Percentiles rank a stretch among this genome's conserved stretches.
These are phyloP conservation scores for Anabas testudineus DNA, from an alignment of 2,797 vertebrate species.

Conservation along the genomic window DNA sequence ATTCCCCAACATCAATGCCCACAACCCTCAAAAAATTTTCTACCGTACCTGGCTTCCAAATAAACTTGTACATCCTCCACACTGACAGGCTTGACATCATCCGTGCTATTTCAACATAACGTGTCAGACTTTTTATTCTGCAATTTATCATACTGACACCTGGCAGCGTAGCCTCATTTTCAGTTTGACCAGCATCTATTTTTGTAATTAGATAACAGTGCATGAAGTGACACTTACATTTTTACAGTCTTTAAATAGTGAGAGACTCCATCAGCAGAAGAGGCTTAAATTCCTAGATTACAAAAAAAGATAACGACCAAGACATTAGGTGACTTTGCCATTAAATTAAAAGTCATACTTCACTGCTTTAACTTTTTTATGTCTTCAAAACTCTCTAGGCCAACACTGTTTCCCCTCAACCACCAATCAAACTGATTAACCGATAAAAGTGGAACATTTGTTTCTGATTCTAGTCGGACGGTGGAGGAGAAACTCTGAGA, in stretches of 20 bases:
- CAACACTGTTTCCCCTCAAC: slow-evolving; percentile 10
- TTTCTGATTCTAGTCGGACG: slow-evolving; percentile 29
- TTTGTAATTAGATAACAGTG: background rate
- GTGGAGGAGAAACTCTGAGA: slow-evolving; percentile 20
- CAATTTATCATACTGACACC: slow-evolving; percentile 51
- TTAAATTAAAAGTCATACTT: slow-evolving; percentile 7
- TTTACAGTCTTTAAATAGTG: background rate
- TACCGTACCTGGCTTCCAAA: slow-evolving; percentile 48
- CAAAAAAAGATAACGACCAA: background rate
- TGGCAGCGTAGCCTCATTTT: slow-evolving; percentile 18
- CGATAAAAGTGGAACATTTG: slow-evolving; percentile 35
- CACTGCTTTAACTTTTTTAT: slow-evolving; percentile 20
- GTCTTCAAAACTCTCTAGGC: background rate
- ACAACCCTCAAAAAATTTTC: slow-evolving; percentile 21
- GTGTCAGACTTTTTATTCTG: slow-evolving; percentile 39
- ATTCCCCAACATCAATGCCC: slow-evolving; percentile 54
- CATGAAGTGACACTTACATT: slow-evolving; percentile 1
- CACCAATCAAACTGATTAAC: slow-evolving; percentile 52
- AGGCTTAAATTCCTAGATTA: slow-evolving; percentile 1
- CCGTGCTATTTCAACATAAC: slow-evolving; percentile 44
- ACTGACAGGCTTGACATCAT: slow-evolving; percentile 52
- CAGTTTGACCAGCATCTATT: slow-evolving; percentile 15
- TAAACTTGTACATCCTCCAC: slow-evolving; percentile 51
- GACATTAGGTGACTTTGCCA: background rate
- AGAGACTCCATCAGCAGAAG: background rate